phyloP scores from a whole-genome alignment of 2,797 vertebrate species.

The Alosa sapidissima region DNA sequence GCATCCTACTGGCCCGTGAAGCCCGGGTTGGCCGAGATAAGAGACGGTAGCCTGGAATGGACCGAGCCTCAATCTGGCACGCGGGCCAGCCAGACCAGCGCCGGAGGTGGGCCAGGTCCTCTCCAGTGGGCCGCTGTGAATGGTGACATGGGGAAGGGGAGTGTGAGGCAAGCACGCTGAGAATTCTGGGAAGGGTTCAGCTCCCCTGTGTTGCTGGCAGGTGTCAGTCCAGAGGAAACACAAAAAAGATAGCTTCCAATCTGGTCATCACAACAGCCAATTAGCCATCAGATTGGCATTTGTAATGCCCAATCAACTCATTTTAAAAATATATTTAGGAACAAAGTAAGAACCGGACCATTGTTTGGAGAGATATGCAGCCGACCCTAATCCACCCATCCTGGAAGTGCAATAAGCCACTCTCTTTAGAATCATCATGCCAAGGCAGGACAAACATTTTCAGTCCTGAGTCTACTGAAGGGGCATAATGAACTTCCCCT shows the following conservation, averaged over 20 bases:
- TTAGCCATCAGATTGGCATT: background rate
- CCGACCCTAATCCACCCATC: background rate
- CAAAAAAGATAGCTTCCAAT: background rate
- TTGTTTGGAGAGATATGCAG: background rate
- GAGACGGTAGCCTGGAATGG: slow-evolving; percentile 23
- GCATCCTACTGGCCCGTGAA: slow-evolving; percentile 39
- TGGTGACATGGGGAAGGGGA: background rate
- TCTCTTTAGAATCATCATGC: background rate
- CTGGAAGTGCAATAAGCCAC: background rate
- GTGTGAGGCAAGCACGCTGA: background rate
- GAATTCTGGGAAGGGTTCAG: slow-evolving; percentile 14
- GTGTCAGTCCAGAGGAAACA: background rate
- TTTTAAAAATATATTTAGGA: background rate
- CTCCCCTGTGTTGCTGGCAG: slow-evolving; percentile 3
- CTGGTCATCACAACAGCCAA: slow-evolving; percentile 6
- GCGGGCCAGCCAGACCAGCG: background rate
- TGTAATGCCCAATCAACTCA: background rate
- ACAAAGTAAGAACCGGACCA: background rate
- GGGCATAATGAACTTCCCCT: background rate
- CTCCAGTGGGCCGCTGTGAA: background rate
- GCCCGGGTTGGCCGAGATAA: background rate
- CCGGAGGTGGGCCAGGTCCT: background rate
- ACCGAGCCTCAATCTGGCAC: slow-evolving; percentile 25
- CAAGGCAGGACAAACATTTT: background rate
- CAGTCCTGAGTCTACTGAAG: background rate